A percentile compares a stretch with the other conserved stretches of the same genome.
Conservation (phyloP, 2,888 invertebrate species). For the Nomada hirtipes region DNA sequence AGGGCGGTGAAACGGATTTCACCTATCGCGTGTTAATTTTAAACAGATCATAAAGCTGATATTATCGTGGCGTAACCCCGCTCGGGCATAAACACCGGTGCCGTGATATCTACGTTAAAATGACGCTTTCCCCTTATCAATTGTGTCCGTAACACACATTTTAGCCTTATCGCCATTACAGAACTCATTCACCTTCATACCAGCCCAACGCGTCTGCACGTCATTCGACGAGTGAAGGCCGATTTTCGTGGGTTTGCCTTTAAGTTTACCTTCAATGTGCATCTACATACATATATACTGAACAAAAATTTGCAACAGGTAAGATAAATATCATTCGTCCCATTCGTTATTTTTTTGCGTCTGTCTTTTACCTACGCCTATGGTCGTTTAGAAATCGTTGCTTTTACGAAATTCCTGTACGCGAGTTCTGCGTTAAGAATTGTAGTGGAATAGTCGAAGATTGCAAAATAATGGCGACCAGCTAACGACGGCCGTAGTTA, state of each 20-base stretch:
- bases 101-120: constrained; percentile 17
- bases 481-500: constrained; percentile 3
- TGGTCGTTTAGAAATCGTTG: neutral
- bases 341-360: neutral
- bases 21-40: constrained; percentile 28
- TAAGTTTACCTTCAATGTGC: neutral
- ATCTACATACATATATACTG: neutral
- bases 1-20: neutral
- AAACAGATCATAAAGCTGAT: constrained; percentile 25
- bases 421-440: neutral
- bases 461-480: neutral
- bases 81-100: constrained; percentile 26
- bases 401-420: neutral
- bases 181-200: constrained; percentile 42
- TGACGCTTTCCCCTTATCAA: constrained; percentile 59
- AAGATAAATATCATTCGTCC: constrained; percentile 15
- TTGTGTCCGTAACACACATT: constrained; percentile 53
- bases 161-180: constrained; percentile 55
- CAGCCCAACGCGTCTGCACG: constrained; percentile 48
- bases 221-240: constrained; percentile 9
- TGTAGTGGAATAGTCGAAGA: neutral
- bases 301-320: constrained; percentile 15
- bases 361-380: neutral
- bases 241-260: constrained; percentile 25
- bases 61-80: constrained; percentile 2